Evolutionary conservation across 2,797 vertebrate species (phyloP).

Genomic region (Brachymystax lenok): DNA sequence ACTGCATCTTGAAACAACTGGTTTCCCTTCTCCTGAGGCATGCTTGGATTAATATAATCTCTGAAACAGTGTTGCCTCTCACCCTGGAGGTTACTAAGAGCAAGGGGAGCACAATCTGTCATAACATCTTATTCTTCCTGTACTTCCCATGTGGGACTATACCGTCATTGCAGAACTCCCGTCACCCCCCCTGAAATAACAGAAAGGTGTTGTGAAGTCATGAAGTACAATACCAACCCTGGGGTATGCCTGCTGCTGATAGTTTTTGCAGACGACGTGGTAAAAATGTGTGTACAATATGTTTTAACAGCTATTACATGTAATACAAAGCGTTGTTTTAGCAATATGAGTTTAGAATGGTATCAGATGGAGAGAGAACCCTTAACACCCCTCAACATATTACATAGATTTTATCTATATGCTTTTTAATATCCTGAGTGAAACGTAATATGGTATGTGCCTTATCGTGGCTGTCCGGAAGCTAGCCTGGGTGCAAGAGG

Average conservation of each 20-base stretch:
- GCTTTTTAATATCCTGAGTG: not conserved
- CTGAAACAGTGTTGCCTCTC: not conserved
- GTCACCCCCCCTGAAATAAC: constrained; percentile 1
- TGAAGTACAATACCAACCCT: not conserved
- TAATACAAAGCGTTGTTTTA: not conserved
- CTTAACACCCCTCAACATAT: not conserved
- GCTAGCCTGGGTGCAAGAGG: too few relatives aligned
- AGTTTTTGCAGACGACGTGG: not conserved
- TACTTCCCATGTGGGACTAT: not conserved
- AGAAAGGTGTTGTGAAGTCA: not conserved
- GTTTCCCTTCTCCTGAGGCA: not conserved
- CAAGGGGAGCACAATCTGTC: not conserved
- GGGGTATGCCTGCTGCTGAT: not conserved
- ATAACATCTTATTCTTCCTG: not conserved
- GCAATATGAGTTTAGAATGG: not conserved
- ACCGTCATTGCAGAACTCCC: not conserved
- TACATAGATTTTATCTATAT: not conserved
- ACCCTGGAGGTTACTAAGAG: not conserved
- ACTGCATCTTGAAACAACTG: not conserved
- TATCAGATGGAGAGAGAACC: not conserved
- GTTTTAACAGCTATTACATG: not conserved
- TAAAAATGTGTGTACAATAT: not conserved
- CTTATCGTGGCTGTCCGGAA: too few relatives aligned
- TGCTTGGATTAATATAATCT: constrained; percentile 1
- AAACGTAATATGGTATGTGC: not conserved